Conservation (phyloP, 2,113 vertebrate genomes). For the Chiloscyllium plagiosum region DNA sequence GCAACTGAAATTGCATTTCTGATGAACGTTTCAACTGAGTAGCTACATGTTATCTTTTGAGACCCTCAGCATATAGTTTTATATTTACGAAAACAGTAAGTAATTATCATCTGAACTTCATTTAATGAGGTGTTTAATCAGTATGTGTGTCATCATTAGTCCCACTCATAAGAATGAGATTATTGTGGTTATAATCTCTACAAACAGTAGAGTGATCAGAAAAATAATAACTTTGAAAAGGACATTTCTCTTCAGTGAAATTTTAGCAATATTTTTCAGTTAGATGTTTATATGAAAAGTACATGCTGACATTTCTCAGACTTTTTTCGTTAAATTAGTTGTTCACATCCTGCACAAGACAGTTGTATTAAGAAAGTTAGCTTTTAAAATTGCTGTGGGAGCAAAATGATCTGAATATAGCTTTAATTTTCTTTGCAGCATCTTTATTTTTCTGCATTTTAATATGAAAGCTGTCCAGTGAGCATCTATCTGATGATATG, state of each 20-base stretch:
- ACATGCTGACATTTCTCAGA: not conserved
- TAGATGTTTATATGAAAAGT: not conserved
- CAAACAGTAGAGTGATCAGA: not conserved
- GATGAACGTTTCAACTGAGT: slow-evolving; percentile 23
- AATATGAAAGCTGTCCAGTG: slow-evolving; percentile 2
- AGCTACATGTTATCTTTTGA: slow-evolving; percentile 32
- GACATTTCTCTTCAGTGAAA: not conserved
- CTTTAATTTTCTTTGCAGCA: not conserved
- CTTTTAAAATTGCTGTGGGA: not conserved
- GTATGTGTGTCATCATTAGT: slow-evolving; percentile 1
- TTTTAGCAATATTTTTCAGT: not conserved
- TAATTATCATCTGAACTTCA: not conserved
- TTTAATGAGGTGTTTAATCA: slow-evolving; percentile 4
- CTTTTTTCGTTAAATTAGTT: not conserved
- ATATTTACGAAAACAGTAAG: not conserved
- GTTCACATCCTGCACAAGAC: not conserved
- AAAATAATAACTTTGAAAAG: not conserved
- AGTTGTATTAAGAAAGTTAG: not conserved
- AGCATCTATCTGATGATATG: not conserved
- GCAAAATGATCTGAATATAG: not conserved
- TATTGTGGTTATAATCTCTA: not conserved
- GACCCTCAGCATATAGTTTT: not conserved
- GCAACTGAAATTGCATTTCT: slow-evolving; percentile 5
- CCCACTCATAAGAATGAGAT: not conserved
- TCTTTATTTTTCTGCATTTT: not conserved